phyloP scores from a whole-genome alignment of 2,113 vertebrate genomes.

The Oryzias celebensis region DNA sequence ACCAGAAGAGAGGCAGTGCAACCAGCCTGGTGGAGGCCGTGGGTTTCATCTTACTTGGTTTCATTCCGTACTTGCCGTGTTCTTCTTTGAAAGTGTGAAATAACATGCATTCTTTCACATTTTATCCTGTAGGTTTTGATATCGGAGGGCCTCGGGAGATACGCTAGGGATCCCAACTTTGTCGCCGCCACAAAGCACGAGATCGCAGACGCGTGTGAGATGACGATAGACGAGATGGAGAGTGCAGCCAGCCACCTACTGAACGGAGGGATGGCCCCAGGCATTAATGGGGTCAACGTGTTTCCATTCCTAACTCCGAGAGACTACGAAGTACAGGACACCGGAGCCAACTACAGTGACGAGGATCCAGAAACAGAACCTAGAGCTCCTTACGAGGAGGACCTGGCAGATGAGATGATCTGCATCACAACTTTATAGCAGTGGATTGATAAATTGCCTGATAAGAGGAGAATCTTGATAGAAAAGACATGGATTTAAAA shows the following conservation, averaged over 20 bases:
- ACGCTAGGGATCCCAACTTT: conserved; percentile 96
- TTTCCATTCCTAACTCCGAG: conserved; percentile 81
- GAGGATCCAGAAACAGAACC: conserved; percentile 87
- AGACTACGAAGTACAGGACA: conserved; percentile 92
- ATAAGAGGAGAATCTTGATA: conserved; percentile 26
- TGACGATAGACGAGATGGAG: conserved; percentile 99
- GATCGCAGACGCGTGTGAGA: conserved; percentile 96
- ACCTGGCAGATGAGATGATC: conserved; percentile 98
- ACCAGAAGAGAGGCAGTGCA: conserved; percentile 95
- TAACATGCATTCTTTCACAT: not conserved
- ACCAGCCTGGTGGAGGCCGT: conserved; percentile 97
- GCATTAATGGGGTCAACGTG: conserved; percentile 81
- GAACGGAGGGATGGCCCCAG: conserved; percentile 82
- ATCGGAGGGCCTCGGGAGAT: conserved; percentile 95
- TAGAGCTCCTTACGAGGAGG: conserved; percentile 87
- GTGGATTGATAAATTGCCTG: conserved; percentile 50
- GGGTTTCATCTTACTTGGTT: conserved; percentile 64
- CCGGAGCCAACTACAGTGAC: conserved; percentile 90
- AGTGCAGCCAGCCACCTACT: conserved; percentile 95
- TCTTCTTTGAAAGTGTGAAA: too few relatives aligned
- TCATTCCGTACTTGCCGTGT: not conserved
- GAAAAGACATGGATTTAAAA: conserved; percentile 4
- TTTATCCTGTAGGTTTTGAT: conserved; percentile 87
- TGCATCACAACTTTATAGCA: conserved; percentile 99
- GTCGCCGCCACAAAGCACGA: conserved; percentile 96